Evolutionary conservation across 2,113 vertebrate species (phyloP).

Genomic region (Anthoscopus minutus): DNA sequence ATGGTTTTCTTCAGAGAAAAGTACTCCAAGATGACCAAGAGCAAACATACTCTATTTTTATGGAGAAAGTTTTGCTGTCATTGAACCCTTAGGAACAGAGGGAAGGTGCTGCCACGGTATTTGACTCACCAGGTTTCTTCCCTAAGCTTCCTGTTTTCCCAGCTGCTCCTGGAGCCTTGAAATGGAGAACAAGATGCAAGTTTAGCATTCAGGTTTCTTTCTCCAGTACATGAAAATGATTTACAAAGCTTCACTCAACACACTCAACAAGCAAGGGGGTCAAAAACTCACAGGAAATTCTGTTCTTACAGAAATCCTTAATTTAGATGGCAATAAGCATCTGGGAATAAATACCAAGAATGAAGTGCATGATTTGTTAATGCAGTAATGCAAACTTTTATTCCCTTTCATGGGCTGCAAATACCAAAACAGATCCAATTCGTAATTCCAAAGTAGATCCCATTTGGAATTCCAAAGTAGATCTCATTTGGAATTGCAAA

Average conservation of each 20-base stretch:
- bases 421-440: background rate
- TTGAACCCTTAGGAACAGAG: background rate
- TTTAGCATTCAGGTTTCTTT: background rate
- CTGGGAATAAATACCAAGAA: background rate
- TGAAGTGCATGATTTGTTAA: background rate
- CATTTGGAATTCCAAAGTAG: too few relatives aligned
- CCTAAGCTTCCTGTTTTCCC: constrained; percentile 96
- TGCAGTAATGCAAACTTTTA: background rate
- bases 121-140: constrained; percentile 92
- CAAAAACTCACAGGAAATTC: background rate
- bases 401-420: background rate
- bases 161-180: constrained; percentile 84
- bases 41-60: background rate
- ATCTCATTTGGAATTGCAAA: background rate
- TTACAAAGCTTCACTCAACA: background rate
- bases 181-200: constrained; percentile 56
- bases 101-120: constrained; percentile 5
- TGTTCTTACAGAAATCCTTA: background rate
- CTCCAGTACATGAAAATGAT: background rate
- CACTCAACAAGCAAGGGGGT: background rate
- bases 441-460: background rate
- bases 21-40: background rate
- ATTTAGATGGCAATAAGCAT: background rate
- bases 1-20: background rate
- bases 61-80: background rate